These are phyloP conservation scores for Microhierax caerulescens DNA, from an alignment of 2,797 vertebrate genomes.

Conservation along the genomic window DNA sequence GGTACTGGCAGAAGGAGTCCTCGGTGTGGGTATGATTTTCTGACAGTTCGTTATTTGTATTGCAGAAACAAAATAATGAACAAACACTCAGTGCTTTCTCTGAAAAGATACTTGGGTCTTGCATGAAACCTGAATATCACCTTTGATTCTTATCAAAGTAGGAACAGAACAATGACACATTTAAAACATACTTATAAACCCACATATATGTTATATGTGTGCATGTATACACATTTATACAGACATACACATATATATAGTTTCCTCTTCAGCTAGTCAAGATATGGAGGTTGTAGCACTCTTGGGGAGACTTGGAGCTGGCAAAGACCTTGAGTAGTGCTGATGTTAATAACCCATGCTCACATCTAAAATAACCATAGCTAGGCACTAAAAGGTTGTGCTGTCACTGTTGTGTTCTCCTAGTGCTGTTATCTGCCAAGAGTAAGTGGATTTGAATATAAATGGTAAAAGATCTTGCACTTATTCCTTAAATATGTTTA, in stretches of 20 bases:
- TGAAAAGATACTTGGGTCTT: not conserved
- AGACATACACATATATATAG: accelerated
- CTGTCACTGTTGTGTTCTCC: not conserved
- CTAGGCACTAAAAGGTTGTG: not conserved
- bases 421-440: not conserved
- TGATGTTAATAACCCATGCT: not conserved
- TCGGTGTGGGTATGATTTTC: not conserved
- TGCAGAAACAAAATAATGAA: not conserved
- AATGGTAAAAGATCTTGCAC: not conserved
- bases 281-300: not conserved
- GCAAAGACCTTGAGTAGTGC: not conserved
- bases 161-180: not conserved
- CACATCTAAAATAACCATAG: not conserved
- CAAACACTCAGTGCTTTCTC: not conserved
- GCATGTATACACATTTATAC: not conserved
- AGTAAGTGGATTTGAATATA: not conserved
- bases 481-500: not conserved
- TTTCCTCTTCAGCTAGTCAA: not conserved
- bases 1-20: accelerated
- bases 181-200: not conserved
- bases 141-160: not conserved
- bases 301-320: not conserved
- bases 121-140: not conserved
- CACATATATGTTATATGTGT: accelerated
- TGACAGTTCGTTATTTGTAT: too few relatives aligned